Conservation (phyloP, 1,140 invertebrate genomes). For the Metaphire vulgaris region DNA sequence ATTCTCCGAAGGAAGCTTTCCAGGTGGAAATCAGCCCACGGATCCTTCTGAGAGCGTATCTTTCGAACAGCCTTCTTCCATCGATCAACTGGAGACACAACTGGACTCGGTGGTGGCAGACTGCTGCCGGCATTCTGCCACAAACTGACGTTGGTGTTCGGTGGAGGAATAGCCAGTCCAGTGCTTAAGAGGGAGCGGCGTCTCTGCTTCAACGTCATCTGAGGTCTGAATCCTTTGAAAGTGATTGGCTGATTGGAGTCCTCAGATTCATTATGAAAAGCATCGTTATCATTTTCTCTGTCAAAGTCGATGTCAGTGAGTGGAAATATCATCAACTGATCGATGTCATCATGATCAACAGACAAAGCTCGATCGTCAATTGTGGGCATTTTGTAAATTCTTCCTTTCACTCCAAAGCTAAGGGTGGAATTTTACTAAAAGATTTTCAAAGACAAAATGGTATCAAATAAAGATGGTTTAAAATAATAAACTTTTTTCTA, state of each 20-base stretch:
- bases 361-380: neutral
- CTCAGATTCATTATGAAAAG: neutral
- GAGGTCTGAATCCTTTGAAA: constrained; percentile 12
- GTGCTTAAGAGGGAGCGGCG: constrained; percentile 12
- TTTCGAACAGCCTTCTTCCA: constrained; percentile 31
- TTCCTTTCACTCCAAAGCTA: too few relatives aligned
- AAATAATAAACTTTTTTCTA: neutral
- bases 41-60: constrained; percentile 35
- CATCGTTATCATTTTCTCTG: neutral
- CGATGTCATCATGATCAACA: constrained; percentile 3
- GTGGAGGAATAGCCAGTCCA: neutral
- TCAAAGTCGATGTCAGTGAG: constrained; percentile 12
- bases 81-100: neutral
- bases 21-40: constrained; percentile 44
- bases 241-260: neutral
- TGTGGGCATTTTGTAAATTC: neutral
- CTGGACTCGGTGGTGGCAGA: neutral
- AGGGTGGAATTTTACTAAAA: neutral
- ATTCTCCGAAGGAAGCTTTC: constrained; percentile 38
- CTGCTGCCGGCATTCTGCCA: neutral
- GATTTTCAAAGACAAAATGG: neutral
- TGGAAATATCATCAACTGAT: constrained; percentile 9
- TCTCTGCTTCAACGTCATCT: constrained; percentile 19
- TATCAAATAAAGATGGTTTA: neutral
- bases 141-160: neutral